A percentile compares a stretch with the other conserved stretches of the same genome.
Evolutionary conservation across 2,888 invertebrate genomes (phyloP).

Genomic region (Harpalus rubripes): DNA sequence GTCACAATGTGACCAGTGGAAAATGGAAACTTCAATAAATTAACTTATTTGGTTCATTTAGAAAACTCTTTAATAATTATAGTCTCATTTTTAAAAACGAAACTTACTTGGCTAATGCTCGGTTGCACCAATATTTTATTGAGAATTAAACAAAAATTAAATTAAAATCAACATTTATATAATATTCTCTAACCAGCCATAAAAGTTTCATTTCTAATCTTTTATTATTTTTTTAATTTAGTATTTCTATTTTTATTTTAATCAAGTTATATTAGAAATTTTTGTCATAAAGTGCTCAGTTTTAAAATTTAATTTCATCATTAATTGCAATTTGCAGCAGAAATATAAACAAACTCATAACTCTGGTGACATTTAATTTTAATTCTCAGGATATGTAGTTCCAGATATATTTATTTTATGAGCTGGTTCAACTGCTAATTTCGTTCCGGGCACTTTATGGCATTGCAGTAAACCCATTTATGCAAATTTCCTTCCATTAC

Average conservation of each 20-base stretch:
- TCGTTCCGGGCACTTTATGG: conserved; percentile 39
- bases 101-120: too few relatives aligned
- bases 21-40: too few relatives aligned
- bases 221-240: background rate
- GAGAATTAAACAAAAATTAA: too few relatives aligned
- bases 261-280: background rate
- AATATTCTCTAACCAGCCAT: too few relatives aligned
- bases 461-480: conserved; percentile 44
- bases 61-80: too few relatives aligned
- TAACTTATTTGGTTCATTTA: too few relatives aligned
- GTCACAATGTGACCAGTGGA: too few relatives aligned
- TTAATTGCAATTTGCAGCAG: conserved; percentile 28
- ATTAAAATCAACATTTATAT: too few relatives aligned
- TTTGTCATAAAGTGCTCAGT: background rate
- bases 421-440: conserved; percentile 35
- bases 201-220: too few relatives aligned
- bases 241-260: background rate
- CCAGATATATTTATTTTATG: conserved; percentile 50
- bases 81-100: too few relatives aligned
- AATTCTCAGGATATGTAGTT: conserved; percentile 39
- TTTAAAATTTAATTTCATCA: background rate
- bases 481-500: conserved; percentile 53
- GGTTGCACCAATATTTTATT: too few relatives aligned
- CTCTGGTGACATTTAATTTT: conserved; percentile 30
- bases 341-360: conserved; percentile 39